Evolutionary conservation across 2,888 invertebrate species (phyloP).

Genomic region (Eupithecia inturbata): DNA sequence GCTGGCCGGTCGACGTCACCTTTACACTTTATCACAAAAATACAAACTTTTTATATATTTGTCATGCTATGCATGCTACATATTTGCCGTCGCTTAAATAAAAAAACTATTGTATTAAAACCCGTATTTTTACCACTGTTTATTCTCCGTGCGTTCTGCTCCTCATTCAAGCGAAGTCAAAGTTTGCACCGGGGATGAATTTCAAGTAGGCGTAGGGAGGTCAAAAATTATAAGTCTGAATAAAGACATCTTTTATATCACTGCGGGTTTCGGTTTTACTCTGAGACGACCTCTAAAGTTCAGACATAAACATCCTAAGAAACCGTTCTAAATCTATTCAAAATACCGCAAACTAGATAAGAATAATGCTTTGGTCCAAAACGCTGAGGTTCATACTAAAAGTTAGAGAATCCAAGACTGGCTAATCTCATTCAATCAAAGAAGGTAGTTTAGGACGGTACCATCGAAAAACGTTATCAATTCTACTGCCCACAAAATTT

Average conservation of each 20-base stretch:
- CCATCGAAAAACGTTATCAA: background rate
- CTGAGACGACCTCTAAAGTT: background rate
- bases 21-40: too few species aligned
- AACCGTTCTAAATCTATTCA: background rate
- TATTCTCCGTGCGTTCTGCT: slow-evolving; percentile 39
- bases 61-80: too few species aligned
- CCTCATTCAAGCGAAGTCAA: slow-evolving; percentile 47
- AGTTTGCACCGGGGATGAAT: slow-evolving; percentile 50
- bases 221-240: slow-evolving; percentile 17
- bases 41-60: too few species aligned
- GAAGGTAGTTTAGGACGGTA: background rate
- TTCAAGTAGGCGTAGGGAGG: slow-evolving; percentile 44
- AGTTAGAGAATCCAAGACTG: background rate
- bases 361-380: background rate
- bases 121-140: slow-evolving; percentile 13
- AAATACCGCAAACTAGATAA: background rate
- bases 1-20: too few species aligned
- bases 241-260: slow-evolving; percentile 1
- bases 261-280: background rate
- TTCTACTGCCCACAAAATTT: background rate
- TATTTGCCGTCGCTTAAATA: too few species aligned
- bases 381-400: background rate
- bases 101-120: background rate
- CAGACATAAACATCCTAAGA: background rate
- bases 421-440: background rate